A percentile compares a stretch with the other conserved stretches of the same genome.
Conservation (phyloP, 2,888 invertebrate species). For the Diadegma fenestrale region DNA sequence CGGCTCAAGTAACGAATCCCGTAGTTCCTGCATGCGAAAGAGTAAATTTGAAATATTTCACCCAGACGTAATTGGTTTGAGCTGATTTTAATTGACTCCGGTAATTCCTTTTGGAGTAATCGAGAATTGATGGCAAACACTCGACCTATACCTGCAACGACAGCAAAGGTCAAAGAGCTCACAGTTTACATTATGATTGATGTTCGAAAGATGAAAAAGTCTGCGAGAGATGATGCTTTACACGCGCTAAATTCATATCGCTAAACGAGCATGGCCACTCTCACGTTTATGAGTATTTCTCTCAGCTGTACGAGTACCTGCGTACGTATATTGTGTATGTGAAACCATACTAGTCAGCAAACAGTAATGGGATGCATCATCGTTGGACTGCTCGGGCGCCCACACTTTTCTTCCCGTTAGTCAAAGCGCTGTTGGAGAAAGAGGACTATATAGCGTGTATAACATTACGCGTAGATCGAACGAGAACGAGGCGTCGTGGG, state of each 20-base stretch:
- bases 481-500: constrained; percentile 51
- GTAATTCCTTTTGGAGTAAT: not conserved
- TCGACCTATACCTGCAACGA: constrained; percentile 5
- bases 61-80: not conserved
- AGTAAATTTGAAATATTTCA: not conserved
- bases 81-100: not conserved
- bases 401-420: constrained; percentile 65
- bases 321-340: not conserved
- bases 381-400: constrained; percentile 62
- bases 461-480: constrained; percentile 14
- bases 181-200: constrained; percentile 27
- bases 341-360: constrained; percentile 30
- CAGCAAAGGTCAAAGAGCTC: not conserved
- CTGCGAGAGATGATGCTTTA: constrained; percentile 17
- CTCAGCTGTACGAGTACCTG: constrained; percentile 12
- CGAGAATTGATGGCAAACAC: not conserved
- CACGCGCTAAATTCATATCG: constrained; percentile 35
- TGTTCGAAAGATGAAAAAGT: not conserved
- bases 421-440: constrained; percentile 47
- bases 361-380: constrained; percentile 64
- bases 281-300: constrained; percentile 38
- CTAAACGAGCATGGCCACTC: constrained; percentile 33
- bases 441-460: constrained; percentile 13
- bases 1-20: not conserved
- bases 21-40: not conserved